Base-by-base conservation (phyloP, 2,797 vertebrate species). In the Apogon hyalosoma region DNA sequence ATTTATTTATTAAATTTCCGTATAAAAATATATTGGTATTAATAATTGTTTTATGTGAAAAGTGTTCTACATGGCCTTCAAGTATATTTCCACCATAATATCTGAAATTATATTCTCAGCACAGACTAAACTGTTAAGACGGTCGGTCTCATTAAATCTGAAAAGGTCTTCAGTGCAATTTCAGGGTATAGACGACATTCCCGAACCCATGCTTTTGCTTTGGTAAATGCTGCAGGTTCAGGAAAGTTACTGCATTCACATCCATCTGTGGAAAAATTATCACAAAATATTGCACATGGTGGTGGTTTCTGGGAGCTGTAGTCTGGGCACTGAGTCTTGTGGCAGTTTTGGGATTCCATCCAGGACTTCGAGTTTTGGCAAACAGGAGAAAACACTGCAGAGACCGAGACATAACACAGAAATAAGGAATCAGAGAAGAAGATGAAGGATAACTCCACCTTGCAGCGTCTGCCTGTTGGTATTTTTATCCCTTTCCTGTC, bases 341-440 rank as follows among this genome's bases (percentile, higher is more conserved):
- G 95, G 95, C 87, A 98, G 87, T 71, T 96, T 98, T 31, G 94
- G 93, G 81, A 97, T 93, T 33, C 96, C 97, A 83, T 99, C 97
- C 88, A 99, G 90, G 58, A 90, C 85, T 91, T 96, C 93, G 64
- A 99, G 93, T 77, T 97, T 98, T 97, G 97, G 97, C 96, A 99
- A 95, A 91, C 86, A 95, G 86, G 92, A 95, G 88, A 98, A 98
- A 16, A 98, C 96, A 28, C 98, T 98, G 89, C 31, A 60, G 2
- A 40, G 14, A 56, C 6, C 8, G 5, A n/a, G 61, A 33, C 7
- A 33, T 15, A 8, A 85, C 55, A 78, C 38, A 69, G 14, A 63
- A 14, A 46, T 7, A 52, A 33, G 21, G 28, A 43, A 31, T 1
- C 7, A 63, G 18, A 56, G 16, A 53, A 7, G 42, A 8, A 9